These are phyloP conservation scores for Eidolon dupreanum DNA, from an alignment of 2,797 vertebrate genomes.

Conservation along the genomic window DNA sequence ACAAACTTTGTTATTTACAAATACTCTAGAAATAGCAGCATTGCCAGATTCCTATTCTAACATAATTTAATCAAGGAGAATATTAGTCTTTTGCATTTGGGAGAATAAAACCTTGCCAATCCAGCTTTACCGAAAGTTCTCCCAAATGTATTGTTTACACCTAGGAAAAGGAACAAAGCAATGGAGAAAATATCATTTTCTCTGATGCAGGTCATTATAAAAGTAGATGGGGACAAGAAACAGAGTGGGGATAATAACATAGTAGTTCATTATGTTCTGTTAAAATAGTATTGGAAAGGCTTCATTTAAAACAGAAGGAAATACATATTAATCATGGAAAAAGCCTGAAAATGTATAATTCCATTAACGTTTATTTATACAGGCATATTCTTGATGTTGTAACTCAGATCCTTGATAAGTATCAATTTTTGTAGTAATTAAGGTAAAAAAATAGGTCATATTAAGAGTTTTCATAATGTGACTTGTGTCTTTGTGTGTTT, in stretches of 20 bases:
- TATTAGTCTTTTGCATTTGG: neutral
- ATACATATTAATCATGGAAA: neutral
- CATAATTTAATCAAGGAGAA: constrained; percentile 4
- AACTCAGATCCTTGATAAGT: constrained; percentile 21
- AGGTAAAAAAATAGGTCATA: constrained; percentile 22
- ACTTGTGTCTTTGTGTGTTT: constrained; percentile 59
- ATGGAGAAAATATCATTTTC: neutral
- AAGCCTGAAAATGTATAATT: neutral
- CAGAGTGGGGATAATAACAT: neutral
- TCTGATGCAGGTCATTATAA: constrained; percentile 15
- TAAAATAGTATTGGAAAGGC: neutral
- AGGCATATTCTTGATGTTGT: constrained; percentile 26
- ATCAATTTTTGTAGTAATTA: constrained; percentile 44
- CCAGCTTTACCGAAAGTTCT: neutral
- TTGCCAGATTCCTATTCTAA: neutral
- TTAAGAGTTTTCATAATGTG: constrained; percentile 49
- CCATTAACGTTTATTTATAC: neutral
- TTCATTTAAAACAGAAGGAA: constrained; percentile 39
- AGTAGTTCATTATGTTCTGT: neutral
- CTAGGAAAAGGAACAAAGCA: constrained; percentile 30
- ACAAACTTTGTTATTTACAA: constrained; percentile 24
- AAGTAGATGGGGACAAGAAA: neutral
- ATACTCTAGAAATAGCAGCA: neutral
- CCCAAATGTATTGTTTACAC: constrained; percentile 15
- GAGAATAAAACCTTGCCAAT: constrained; percentile 20